phyloP scores from a whole-genome alignment of 2,888 invertebrate genomes.

The Callimorpha dominula region DNA sequence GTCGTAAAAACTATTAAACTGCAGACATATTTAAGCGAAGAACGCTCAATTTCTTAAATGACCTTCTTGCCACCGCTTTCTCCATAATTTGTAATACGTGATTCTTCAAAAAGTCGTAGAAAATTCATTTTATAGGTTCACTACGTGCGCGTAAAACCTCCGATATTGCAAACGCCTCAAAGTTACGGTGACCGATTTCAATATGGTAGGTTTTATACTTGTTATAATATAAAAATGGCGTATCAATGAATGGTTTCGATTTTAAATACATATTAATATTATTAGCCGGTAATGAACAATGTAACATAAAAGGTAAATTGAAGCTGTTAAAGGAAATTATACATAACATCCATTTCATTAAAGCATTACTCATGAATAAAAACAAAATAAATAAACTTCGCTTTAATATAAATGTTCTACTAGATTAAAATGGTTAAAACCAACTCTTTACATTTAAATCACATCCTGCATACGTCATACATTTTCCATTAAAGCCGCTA shows the following conservation, averaged over 20 bases:
- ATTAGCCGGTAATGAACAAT: too few species aligned
- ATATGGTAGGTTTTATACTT: not conserved
- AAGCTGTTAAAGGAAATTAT: not conserved
- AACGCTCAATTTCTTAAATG: not conserved
- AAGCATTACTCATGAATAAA: not conserved
- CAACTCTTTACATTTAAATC: not conserved
- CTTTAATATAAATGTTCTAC: not conserved
- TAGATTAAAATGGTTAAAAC: not conserved
- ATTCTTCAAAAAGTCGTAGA: not conserved
- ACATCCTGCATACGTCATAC: conserved; percentile 1
- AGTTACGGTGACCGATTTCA: not conserved
- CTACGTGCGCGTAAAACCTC: not conserved
- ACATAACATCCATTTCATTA: not conserved
- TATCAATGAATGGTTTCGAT: too few species aligned
- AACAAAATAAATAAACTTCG: not conserved
- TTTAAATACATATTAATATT: too few species aligned
- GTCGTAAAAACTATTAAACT: too few species aligned
- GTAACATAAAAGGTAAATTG: too few species aligned
- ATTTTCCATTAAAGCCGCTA: conserved; percentile 3
- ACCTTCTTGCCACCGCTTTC: not conserved
- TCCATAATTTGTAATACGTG: not conserved
- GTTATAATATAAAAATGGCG: not conserved
- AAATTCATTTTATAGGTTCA: not conserved
- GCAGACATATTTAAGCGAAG: too few species aligned
- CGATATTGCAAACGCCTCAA: not conserved